A percentile compares a stretch with the other conserved stretches of the same genome.
Conservation (phyloP, 2,113 vertebrate species). For the Ictalurus furcatus region DNA sequence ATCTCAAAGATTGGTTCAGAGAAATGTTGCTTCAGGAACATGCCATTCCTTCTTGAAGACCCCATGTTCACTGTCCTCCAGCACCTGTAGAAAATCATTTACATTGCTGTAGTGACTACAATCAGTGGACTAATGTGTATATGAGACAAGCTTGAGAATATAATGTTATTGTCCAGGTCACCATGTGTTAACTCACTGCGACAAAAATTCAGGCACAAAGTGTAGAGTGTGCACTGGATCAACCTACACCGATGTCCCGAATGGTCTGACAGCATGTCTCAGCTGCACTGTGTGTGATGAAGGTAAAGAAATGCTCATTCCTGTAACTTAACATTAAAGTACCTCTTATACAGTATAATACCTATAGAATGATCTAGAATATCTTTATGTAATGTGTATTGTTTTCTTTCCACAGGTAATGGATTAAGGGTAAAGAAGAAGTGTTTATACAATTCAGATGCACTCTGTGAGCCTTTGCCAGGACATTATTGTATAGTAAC, state of each 20-base stretch:
- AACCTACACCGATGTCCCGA: constrained; percentile 4
- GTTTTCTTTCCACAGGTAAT: constrained; percentile 16
- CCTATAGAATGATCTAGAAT: background rate
- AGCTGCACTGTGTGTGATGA: constrained; percentile 30
- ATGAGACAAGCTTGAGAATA: background rate
- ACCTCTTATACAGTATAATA: background rate
- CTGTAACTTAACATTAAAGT: background rate
- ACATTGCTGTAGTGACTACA: background rate
- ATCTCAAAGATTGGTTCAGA: background rate
- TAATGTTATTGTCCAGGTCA: constrained; percentile 27
- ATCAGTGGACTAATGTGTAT: background rate
- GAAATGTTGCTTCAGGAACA: background rate
- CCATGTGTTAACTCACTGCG: background rate
- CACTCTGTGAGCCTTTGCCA: constrained; percentile 31
- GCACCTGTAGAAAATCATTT: background rate
- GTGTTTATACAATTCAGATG: constrained; percentile 13
- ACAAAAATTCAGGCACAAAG: background rate
- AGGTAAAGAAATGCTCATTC: constrained; percentile 5
- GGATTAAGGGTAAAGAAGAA: background rate
- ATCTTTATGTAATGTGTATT: background rate
- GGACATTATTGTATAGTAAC: constrained; percentile 13
- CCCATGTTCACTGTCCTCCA: background rate
- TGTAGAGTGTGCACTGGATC: background rate
- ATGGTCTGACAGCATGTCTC: constrained; percentile 17
- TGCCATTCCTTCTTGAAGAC: background rate